A percentile compares a stretch with the other conserved stretches of the same genome.
phyloP scores from a whole-genome alignment of 1,140 invertebrate species.

The Zaprionus africanus region DNA sequence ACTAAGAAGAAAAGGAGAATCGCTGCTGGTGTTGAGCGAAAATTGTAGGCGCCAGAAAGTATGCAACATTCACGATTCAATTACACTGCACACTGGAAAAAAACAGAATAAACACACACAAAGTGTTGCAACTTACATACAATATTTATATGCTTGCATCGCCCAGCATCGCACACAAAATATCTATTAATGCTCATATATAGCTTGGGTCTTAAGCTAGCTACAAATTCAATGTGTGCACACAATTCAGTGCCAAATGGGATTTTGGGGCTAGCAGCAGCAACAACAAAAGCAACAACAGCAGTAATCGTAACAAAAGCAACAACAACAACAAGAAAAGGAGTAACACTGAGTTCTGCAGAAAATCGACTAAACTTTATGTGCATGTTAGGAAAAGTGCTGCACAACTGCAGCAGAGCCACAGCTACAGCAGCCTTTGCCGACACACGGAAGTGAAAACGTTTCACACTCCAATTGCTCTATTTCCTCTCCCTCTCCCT shows the following conservation, averaged over 20 bases:
- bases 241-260: constrained; percentile 81
- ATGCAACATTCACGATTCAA: constrained; percentile 67
- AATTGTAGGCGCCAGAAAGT: constrained; percentile 30
- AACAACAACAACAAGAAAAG: neutral
- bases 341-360: constrained; percentile 23
- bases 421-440: constrained; percentile 15
- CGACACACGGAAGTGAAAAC: constrained; percentile 79
- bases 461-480: constrained; percentile 80
- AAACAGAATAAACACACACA: neutral
- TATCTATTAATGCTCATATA: constrained; percentile 79
- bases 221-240: constrained; percentile 79
- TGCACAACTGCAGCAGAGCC: constrained; percentile 33
- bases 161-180: constrained; percentile 49
- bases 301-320: constrained; percentile 7
- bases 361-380: constrained; percentile 77
- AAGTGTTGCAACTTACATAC: neutral
- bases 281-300: constrained; percentile 42
- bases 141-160: constrained; percentile 26
- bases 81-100: constrained; percentile 40
- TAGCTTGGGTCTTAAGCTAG: constrained; percentile 61
- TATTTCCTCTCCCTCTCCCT: constrained; percentile 7
- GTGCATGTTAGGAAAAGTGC: constrained; percentile 76
- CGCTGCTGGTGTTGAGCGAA: neutral
- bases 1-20: neutral
- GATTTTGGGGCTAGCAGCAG: constrained; percentile 67